These are phyloP conservation scores for Dilophus febrilis DNA, from an alignment of 2,888 invertebrate species.

Conservation along the genomic window DNA sequence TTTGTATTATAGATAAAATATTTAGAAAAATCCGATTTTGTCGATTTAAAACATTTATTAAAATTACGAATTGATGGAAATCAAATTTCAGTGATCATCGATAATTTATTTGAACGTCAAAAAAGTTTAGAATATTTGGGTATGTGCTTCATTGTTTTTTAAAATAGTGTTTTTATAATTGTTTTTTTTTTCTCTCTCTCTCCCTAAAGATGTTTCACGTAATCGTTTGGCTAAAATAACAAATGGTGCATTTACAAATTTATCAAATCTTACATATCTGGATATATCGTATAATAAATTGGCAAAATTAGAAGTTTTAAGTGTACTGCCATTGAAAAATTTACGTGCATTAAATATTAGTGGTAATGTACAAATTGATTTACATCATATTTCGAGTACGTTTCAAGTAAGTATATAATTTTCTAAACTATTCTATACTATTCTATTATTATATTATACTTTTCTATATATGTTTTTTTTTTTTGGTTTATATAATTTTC, in stretches of 20 bases:
- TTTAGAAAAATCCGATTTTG: slow-evolving; percentile 52
- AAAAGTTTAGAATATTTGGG: slow-evolving; percentile 28
- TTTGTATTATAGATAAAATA: slow-evolving; percentile 42
- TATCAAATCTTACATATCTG: slow-evolving; percentile 47
- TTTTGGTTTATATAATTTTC: no score
- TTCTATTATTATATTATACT: no score
- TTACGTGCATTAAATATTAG: slow-evolving; percentile 49
- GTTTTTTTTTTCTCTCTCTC: slow-evolving; percentile 3
- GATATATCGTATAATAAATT: slow-evolving; percentile 65
- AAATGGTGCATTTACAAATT: slow-evolving; percentile 53
- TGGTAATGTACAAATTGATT: slow-evolving; percentile 37
- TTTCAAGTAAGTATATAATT: slow-evolving; percentile 24
- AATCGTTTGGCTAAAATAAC: slow-evolving; percentile 61
- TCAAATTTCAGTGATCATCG: slow-evolving; percentile 55
- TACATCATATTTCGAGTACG: slow-evolving; percentile 26
- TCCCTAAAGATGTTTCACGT: slow-evolving; percentile 37
- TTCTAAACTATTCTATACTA: no score
- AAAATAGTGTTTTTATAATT: slow-evolving; percentile 5
- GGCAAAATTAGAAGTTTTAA: slow-evolving; percentile 45
- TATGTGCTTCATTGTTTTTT: slow-evolving; percentile 10
- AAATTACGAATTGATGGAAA: slow-evolving; percentile 56
- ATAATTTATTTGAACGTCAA: slow-evolving; percentile 42
- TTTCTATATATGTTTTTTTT: no score
- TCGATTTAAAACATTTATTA: slow-evolving; percentile 45
- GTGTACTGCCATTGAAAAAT: slow-evolving; percentile 27